These are phyloP conservation scores for Nyctibius bracteatus DNA, from an alignment of 2,113 vertebrate species.

Conservation along the genomic window DNA sequence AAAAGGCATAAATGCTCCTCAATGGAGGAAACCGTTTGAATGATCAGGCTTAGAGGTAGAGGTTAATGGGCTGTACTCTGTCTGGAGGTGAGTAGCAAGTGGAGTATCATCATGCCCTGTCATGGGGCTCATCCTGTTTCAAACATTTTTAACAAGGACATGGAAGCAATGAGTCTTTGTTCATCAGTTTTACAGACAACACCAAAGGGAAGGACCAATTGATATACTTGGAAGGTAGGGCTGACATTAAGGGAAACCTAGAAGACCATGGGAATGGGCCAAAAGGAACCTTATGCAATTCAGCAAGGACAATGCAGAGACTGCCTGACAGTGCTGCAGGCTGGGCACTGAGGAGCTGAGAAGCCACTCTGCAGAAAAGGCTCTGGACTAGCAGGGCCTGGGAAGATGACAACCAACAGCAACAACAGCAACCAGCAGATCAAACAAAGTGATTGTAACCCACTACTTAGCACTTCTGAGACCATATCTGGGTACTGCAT, in stretches of 20 bases:
- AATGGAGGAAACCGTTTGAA: background rate
- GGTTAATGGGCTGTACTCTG: background rate
- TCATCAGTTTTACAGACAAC: background rate
- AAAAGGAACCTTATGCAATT: background rate
- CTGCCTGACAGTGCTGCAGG: background rate
- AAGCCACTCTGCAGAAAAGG: background rate
- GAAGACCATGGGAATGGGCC: background rate
- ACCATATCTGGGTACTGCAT: background rate
- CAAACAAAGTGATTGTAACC: background rate
- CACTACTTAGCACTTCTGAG: background rate
- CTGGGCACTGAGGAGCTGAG: background rate
- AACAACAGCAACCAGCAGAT: background rate
- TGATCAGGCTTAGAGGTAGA: background rate
- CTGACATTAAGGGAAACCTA: background rate
- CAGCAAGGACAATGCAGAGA: background rate
- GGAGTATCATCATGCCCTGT: background rate
- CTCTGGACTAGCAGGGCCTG: background rate
- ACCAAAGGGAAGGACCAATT: background rate
- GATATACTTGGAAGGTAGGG: background rate
- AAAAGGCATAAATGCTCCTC: background rate
- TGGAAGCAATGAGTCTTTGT: background rate
- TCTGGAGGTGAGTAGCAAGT: background rate
- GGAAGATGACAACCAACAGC: background rate
- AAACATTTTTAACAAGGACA: background rate
- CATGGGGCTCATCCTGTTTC: background rate